These are phyloP conservation scores for Nasonia vitripennis DNA, from an alignment of 1,140 invertebrate species.

Conservation along the genomic window DNA sequence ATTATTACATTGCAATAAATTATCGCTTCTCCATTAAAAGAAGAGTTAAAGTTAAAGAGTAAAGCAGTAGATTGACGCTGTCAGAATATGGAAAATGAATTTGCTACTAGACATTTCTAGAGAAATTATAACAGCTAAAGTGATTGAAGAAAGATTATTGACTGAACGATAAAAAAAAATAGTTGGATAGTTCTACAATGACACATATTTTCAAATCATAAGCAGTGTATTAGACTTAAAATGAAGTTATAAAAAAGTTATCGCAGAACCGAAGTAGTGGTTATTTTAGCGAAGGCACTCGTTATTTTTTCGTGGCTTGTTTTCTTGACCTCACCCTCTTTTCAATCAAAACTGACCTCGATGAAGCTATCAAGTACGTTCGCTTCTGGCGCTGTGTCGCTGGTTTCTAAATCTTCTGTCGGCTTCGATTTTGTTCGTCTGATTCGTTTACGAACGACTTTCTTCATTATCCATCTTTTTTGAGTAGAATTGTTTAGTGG, in stretches of 20 bases:
- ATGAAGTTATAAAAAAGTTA: conserved; percentile 37
- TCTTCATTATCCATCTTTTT: conserved; percentile 48
- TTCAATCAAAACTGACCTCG: conserved; percentile 49
- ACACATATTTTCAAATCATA: conserved; percentile 43
- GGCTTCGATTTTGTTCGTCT: conserved; percentile 18
- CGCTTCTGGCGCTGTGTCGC: conserved; percentile 6
- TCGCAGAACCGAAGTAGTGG: conserved; percentile 39
- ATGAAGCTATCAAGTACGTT: not conserved
- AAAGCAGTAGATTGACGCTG: conserved; percentile 36
- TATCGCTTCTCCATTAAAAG: conserved; percentile 28
- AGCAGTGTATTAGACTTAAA: conserved; percentile 52
- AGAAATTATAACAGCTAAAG: conserved; percentile 14
- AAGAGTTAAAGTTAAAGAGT: conserved; percentile 44
- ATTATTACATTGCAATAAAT: conserved; percentile 4
- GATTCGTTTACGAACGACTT: conserved; percentile 43
- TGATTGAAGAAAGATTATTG: not conserved
- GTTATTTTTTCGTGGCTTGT: conserved; percentile 41
- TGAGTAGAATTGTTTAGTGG: conserved; percentile 30
- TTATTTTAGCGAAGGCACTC: conserved; percentile 50
- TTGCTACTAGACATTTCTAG: conserved; percentile 22
- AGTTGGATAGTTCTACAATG: conserved; percentile 27
- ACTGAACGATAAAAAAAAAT: conserved; percentile 21
- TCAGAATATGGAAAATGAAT: conserved; percentile 17
- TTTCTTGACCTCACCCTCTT: conserved; percentile 14
- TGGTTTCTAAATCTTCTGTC: conserved; percentile 12